Conservation (phyloP, 2,888 invertebrate species). For the Petrolisthes cinctipes region DNA sequence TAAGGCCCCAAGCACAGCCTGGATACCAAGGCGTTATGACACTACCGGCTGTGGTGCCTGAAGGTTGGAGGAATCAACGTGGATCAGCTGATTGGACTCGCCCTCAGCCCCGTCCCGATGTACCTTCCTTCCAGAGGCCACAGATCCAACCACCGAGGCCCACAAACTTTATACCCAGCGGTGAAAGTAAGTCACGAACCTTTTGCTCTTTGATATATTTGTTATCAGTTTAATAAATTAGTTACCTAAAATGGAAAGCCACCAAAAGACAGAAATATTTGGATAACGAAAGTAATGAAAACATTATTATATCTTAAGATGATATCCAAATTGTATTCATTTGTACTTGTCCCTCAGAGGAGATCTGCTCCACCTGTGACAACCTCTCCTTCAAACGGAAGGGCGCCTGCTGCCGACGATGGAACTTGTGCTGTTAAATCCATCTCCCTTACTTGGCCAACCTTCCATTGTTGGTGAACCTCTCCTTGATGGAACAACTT, state of each 20-base stretch:
- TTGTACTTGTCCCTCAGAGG: background rate
- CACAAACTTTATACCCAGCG: background rate
- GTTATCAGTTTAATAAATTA: too few species aligned
- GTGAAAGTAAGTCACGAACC: background rate
- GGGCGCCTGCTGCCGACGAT: background rate
- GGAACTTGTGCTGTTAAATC: conserved; percentile 2
- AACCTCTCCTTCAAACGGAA: background rate
- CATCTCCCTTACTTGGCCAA: background rate
- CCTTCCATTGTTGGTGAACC: background rate
- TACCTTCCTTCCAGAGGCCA: background rate
- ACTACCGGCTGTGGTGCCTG: background rate
- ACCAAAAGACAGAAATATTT: too few species aligned
- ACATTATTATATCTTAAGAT: too few species aligned
- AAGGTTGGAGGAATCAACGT: background rate
- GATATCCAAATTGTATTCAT: too few species aligned
- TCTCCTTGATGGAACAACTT: background rate
- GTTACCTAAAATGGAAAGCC: too few species aligned
- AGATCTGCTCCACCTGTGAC: background rate
- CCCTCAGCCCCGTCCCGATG: background rate
- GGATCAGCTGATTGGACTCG: background rate
- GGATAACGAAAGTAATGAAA: too few species aligned
- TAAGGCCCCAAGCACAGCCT: background rate
- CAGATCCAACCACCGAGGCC: background rate
- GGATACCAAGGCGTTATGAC: background rate
- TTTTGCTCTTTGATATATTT: background rate